Conservation (phyloP, 1,140 invertebrate species). For the Bradysia coprophila region DNA sequence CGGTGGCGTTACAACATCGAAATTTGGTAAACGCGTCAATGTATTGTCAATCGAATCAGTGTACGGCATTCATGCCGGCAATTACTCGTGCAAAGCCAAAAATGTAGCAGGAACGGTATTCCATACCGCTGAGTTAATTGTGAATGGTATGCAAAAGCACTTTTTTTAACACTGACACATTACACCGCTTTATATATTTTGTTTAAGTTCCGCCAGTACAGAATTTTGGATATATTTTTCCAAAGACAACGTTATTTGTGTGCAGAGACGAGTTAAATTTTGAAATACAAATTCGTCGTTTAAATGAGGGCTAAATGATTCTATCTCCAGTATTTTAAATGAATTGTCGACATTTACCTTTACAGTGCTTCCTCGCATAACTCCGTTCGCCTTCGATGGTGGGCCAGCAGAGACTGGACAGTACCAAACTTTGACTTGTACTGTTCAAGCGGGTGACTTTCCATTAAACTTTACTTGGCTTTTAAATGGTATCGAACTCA, state of each 20-base stretch:
- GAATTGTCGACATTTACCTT: not conserved
- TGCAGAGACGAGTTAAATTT: too few relatives aligned
- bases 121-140: slow-evolving; percentile 45
- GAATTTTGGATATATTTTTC: not conserved
- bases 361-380: slow-evolving; percentile 40
- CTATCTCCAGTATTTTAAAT: not conserved
- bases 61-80: slow-evolving; percentile 48
- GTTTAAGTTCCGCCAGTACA: not conserved
- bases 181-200: slow-evolving; percentile 3
- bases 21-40: slow-evolving; percentile 57
- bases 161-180: slow-evolving; percentile 6
- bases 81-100: slow-evolving; percentile 57
- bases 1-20: slow-evolving; percentile 45
- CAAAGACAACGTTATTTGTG: not conserved
- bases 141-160: slow-evolving; percentile 44
- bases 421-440: slow-evolving; percentile 36
- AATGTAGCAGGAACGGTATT: slow-evolving; percentile 50
- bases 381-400: slow-evolving; percentile 38
- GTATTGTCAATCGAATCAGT: slow-evolving; percentile 57
- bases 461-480: slow-evolving; percentile 65
- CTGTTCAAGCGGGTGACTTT: slow-evolving; percentile 55
- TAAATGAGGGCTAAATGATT: not conserved
- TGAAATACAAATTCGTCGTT: too few relatives aligned
- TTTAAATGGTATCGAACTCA: slow-evolving; percentile 37
- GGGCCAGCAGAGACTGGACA: slow-evolving; percentile 39